Conservation (phyloP, 1,140 invertebrate species). For the Marisa cornuarietis region DNA sequence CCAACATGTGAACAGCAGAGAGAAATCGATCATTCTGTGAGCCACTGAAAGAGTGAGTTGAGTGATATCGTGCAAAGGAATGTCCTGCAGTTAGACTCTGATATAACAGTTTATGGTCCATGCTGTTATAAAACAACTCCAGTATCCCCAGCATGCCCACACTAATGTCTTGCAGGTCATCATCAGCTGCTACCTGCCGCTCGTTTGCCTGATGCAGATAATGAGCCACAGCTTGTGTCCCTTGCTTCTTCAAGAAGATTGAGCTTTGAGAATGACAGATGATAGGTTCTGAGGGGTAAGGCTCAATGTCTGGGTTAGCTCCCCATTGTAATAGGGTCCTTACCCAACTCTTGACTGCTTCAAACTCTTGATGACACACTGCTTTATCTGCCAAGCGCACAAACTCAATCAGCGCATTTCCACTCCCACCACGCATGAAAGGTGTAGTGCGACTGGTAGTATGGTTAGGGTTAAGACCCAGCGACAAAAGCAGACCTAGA, state of each 20-base stretch:
- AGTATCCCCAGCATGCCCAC: constrained; percentile 48
- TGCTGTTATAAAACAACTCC: constrained; percentile 59
- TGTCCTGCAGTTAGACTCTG: constrained; percentile 53
- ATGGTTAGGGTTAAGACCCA: constrained; percentile 60
- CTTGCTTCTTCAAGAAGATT: constrained; percentile 60
- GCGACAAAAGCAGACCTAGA: constrained; percentile 42
- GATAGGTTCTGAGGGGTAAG: constrained; percentile 60
- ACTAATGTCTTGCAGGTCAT: constrained; percentile 38
- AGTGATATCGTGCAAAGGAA: constrained; percentile 48
- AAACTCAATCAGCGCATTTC: constrained; percentile 59
- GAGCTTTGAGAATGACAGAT: constrained; percentile 64
- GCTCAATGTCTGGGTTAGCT: constrained; percentile 61
- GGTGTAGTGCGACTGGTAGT: constrained; percentile 24
- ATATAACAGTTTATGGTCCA: constrained; percentile 56
- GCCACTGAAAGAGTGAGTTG: constrained; percentile 23
- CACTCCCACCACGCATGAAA: constrained; percentile 22
- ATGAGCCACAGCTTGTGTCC: constrained; percentile 56
- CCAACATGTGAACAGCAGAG: constrained; percentile 44
- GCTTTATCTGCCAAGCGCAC: constrained; percentile 47
- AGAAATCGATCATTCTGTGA: constrained; percentile 41
- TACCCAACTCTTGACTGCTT: constrained; percentile 53
- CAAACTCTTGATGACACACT: constrained; percentile 41
- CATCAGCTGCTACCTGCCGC: constrained; percentile 9
- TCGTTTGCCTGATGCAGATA: constrained; percentile 56
- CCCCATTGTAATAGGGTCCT: constrained; percentile 59